Conservation (phyloP, 2,888 invertebrate species). For the Hirtodrosophila confusa region DNA sequence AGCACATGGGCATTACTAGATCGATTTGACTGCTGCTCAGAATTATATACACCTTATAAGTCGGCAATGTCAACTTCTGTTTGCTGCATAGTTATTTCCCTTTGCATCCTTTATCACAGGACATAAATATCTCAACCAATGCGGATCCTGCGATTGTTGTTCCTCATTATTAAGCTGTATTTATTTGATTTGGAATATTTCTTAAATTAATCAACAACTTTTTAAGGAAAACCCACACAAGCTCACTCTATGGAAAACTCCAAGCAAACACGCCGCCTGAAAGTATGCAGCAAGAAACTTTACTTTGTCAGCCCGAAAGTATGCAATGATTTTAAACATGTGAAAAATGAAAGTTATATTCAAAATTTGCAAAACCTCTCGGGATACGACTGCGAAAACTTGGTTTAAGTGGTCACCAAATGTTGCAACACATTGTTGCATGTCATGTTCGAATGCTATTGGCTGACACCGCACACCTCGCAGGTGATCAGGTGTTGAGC, state of each 20-base stretch:
- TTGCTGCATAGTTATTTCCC: too few species aligned
- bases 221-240: neutral
- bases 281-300: constrained; percentile 17
- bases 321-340: constrained; percentile 9
- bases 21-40: too few species aligned
- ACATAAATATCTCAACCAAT: too few species aligned
- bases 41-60: too few species aligned
- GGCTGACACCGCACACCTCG: constrained; percentile 11
- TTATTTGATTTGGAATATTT: too few species aligned
- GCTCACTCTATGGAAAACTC: neutral
- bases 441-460: constrained; percentile 18
- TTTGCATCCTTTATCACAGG: too few species aligned
- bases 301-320: neutral
- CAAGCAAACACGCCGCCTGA: neutral
- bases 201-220: too few species aligned
- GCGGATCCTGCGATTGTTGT: too few species aligned
- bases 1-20: too few species aligned
- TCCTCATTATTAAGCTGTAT: too few species aligned
- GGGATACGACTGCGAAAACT: neutral
- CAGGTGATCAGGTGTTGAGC: constrained; percentile 1
- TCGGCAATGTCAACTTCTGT: too few species aligned
- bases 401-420: constrained; percentile 9
- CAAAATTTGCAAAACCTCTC: neutral
- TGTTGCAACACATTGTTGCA: constrained; percentile 19
- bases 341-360: neutral